phyloP scores from a whole-genome alignment of 1,140 invertebrate genomes.

The Pemphigus obesinymphae region DNA sequence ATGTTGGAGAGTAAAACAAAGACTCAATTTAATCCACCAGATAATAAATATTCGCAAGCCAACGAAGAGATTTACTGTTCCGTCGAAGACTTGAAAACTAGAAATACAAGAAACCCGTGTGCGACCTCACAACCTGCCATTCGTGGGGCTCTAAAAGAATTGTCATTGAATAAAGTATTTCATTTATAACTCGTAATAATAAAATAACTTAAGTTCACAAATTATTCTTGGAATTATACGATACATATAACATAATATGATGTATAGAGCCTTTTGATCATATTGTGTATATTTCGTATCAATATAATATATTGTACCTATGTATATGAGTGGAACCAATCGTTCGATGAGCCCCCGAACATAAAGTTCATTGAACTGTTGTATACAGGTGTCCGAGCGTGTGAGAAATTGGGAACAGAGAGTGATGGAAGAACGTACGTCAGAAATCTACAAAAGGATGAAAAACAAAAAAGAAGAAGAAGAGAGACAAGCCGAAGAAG shows the following conservation, averaged over 20 bases:
- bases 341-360: conserved; percentile 24
- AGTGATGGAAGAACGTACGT: conserved; percentile 58
- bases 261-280: not conserved
- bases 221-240: not conserved
- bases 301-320: not conserved
- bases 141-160: conserved; percentile 57
- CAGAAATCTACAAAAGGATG: conserved; percentile 57
- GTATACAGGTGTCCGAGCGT: conserved; percentile 53
- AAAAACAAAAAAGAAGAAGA: conserved; percentile 55
- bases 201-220: not conserved
- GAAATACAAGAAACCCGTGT: conserved; percentile 46
- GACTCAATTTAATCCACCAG: conserved; percentile 48
- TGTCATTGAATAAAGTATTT: conserved; percentile 49
- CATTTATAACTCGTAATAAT: conserved; percentile 19
- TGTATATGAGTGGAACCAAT: conserved; percentile 13
- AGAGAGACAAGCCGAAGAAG: conserved; percentile 57
- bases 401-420: conserved; percentile 61
- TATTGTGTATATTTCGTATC: conserved; percentile 23
- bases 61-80: conserved; percentile 59
- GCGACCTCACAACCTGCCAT: conserved; percentile 45
- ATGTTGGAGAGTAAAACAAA: conserved; percentile 53
- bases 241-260: not conserved
- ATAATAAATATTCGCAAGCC: conserved; percentile 50
- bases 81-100: conserved; percentile 57
- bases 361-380: conserved; percentile 30